Conservation (phyloP, 2,797 vertebrate genomes). For the Jordanella pulchra region DNA sequence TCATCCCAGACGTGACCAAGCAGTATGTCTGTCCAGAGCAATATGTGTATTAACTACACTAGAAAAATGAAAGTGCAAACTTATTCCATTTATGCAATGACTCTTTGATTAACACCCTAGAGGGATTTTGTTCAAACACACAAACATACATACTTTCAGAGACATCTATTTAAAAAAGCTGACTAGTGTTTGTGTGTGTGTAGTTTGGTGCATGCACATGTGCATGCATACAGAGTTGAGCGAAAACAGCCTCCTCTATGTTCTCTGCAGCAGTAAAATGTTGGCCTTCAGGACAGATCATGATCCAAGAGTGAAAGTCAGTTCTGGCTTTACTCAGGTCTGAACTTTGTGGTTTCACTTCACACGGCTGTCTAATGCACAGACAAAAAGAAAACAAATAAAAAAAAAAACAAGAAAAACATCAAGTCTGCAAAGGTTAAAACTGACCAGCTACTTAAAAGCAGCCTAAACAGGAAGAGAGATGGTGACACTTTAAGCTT, state of each 20-base stretch:
- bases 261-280: conserved; percentile 56
- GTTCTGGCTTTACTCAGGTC: conserved; percentile 63
- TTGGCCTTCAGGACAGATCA: conserved; percentile 53
- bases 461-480: conserved; percentile 21
- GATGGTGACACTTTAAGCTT: conserved; percentile 20
- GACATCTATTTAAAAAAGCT: conserved; percentile 41
- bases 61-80: conserved; percentile 36
- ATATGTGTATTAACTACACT: conserved; percentile 36
- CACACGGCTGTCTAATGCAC: conserved; percentile 1
- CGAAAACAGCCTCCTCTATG: conserved; percentile 70
- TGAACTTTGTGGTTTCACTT: conserved; percentile 52
- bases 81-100: conserved; percentile 47
- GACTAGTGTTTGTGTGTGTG: conserved; percentile 32
- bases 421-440: conserved; percentile 13
- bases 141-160: conserved; percentile 10
- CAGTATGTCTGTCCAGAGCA: conserved; percentile 24
- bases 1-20: conserved; percentile 47
- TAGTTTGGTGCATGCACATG: conserved; percentile 56
- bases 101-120: conserved; percentile 47
- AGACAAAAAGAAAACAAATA: conserved; percentile 43
- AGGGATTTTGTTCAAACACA: conserved; percentile 34
- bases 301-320: conserved; percentile 57
- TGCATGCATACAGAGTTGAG: conserved; percentile 61
- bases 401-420: too few relatives aligned
- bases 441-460: conserved; percentile 20